These are phyloP conservation scores for Papilio dardanus DNA, from an alignment of 1,140 invertebrate species.

Conservation along the genomic window DNA sequence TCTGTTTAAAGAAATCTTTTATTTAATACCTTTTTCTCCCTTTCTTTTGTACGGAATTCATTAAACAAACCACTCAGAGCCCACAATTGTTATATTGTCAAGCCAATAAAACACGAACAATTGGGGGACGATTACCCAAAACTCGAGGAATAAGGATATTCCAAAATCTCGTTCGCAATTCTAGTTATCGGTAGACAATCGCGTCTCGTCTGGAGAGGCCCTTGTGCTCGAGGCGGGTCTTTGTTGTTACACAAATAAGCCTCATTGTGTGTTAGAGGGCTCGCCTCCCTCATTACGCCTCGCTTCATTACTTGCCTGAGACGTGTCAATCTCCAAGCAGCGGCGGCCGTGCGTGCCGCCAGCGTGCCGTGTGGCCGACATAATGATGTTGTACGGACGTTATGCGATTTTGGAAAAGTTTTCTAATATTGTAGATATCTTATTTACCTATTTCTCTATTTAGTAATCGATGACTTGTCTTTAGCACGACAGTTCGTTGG, in stretches of 20 bases:
- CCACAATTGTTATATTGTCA: slow-evolving; percentile 32
- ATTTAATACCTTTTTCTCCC: background rate
- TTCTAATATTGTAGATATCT: background rate
- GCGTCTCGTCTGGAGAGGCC: slow-evolving; percentile 32
- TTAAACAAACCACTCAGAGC: slow-evolving; percentile 24
- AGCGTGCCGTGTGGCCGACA: slow-evolving; percentile 23
- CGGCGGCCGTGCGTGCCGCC: slow-evolving; percentile 32
- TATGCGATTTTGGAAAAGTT: slow-evolving; percentile 20
- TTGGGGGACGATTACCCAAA: slow-evolving; percentile 27
- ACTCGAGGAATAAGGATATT: slow-evolving; percentile 25
- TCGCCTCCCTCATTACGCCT: slow-evolving; percentile 45
- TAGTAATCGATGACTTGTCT: background rate
- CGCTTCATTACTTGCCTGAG: slow-evolving; percentile 42
- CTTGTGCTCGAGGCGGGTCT: slow-evolving; percentile 43
- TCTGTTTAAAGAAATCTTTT: background rate
- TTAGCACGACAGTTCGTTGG: background rate
- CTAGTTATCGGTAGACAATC: slow-evolving; percentile 36
- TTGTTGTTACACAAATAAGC: slow-evolving; percentile 55
- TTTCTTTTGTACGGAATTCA: background rate
- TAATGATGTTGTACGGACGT: slow-evolving; percentile 28
- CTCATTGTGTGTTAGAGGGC: slow-evolving; percentile 49
- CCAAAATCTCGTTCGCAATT: slow-evolving; percentile 29
- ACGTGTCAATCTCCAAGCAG: slow-evolving; percentile 49
- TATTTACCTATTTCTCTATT: background rate
- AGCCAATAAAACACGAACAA: slow-evolving; percentile 26